Conservation (phyloP, 2,888 invertebrate genomes). For the Allacma fusca region DNA sequence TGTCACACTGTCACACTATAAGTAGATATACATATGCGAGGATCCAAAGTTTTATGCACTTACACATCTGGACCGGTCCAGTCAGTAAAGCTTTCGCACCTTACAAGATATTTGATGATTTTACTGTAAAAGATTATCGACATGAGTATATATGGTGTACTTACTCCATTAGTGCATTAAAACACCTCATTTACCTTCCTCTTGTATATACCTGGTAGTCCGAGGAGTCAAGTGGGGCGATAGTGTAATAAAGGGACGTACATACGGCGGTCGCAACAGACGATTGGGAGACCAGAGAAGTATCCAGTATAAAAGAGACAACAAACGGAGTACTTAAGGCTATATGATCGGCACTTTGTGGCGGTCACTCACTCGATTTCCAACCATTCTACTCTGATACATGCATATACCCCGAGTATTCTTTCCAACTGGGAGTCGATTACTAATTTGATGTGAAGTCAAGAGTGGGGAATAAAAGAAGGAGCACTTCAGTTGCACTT, state of each 20-base stretch:
- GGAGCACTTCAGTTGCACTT: constrained; percentile 28
- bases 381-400: neutral
- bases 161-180: neutral
- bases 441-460: constrained; percentile 35
- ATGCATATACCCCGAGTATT: neutral
- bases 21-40: too few species aligned
- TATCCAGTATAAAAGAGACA: neutral
- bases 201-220: too few species aligned
- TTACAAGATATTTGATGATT: too few species aligned
- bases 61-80: too few species aligned
- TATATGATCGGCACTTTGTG: constrained; percentile 35
- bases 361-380: constrained; percentile 21
- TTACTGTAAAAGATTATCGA: too few species aligned
- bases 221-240: too few species aligned
- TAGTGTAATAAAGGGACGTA: neutral
- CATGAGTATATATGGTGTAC: neutral
- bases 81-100: too few species aligned
- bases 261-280: neutral
- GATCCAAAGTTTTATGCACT: too few species aligned
- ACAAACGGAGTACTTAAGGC: neutral
- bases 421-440: constrained; percentile 14
- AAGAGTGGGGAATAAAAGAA: constrained; percentile 26
- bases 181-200: neutral
- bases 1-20: too few species aligned
- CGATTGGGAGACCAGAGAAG: neutral